Evolutionary conservation across 1,140 invertebrate genomes (phyloP).

Genomic region (fruit fly (Drosophila melanogaster)): Release_6_plus_ISO1_MT NT_033777.3:11193001-11193500

Average conservation of each 20-base stretch:
- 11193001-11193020: background rate
- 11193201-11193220: background rate
- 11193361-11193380: constrained; percentile 79
- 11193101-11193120: background rate
- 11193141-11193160: background rate
- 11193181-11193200: no score
- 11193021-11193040: constrained; percentile 2
- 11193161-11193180: background rate
- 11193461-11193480: constrained; percentile 81
- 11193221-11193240: background rate
- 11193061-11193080: background rate
- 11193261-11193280: background rate
- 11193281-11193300: constrained; percentile 1
- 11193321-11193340: constrained; percentile 74
- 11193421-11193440: no score
- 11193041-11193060: background rate
- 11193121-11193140: background rate
- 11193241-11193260: background rate
- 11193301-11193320: background rate
- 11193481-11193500: constrained; percentile 66
- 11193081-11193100: background rate
- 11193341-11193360: constrained; percentile 84
- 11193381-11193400: constrained; percentile 37
- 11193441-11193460: constrained; percentile 34
- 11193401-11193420: constrained; percentile 4